Conservation (phyloP, 2,888 invertebrate genomes). For the Choreutis nemorana region DNA sequence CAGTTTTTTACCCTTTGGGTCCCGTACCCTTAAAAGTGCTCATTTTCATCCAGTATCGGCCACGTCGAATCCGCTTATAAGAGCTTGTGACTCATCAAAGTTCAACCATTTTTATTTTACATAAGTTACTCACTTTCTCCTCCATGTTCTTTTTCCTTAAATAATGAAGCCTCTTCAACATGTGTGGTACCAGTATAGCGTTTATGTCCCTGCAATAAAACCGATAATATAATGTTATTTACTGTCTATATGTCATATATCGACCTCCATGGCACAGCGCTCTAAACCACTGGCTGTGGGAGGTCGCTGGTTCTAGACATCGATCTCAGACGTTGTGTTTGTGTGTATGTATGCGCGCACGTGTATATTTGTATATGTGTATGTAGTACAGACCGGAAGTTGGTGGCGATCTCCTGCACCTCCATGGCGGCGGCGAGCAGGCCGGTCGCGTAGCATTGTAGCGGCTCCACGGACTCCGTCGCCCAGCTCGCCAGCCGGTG, state of each 20-base stretch:
- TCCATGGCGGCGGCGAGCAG: conserved; percentile 96
- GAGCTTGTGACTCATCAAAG: too few species aligned
- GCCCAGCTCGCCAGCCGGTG: conserved; percentile 90
- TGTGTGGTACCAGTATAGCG: conserved; percentile 83
- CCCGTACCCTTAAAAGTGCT: too few species aligned
- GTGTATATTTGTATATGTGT: too few species aligned
- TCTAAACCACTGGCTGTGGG: too few species aligned
- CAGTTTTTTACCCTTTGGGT: too few species aligned
- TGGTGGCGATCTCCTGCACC: conserved; percentile 92
- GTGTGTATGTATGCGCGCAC: not conserved
- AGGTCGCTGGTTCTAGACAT: too few species aligned
- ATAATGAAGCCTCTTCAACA: conserved; percentile 83
- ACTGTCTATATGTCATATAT: not conserved
- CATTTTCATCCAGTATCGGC: too few species aligned
- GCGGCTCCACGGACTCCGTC: conserved; percentile 84
- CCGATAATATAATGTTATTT: too few species aligned
- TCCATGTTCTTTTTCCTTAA: conserved; percentile 68
- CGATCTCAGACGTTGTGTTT: too few species aligned
- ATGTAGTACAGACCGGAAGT: conserved; percentile 77
- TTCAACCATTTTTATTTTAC: too few species aligned
- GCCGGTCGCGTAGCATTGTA: conserved; percentile 94
- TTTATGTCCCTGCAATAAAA: conserved; percentile 77
- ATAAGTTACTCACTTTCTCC: conserved; percentile 35
- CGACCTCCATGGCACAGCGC: too few species aligned
- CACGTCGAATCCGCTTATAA: too few species aligned